These are phyloP conservation scores for Lepus timidus DNA, from an alignment of 2,113 vertebrate genomes.

Conservation along the genomic window DNA sequence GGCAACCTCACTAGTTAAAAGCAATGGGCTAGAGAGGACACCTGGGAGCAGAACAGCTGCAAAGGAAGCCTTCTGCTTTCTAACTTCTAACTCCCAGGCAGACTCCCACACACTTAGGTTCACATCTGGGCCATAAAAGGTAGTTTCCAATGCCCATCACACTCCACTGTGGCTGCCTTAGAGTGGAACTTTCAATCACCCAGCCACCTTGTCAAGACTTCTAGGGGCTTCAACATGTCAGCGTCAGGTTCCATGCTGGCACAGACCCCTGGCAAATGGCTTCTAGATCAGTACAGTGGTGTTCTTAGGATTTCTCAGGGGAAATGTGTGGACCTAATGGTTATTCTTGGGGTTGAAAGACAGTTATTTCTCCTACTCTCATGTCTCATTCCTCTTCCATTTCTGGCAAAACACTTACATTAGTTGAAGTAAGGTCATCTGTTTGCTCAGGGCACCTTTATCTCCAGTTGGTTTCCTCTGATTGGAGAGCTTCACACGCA, in stretches of 20 bases:
- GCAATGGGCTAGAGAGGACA: slow-evolving; percentile 5
- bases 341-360: background rate
- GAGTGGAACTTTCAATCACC: background rate
- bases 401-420: slow-evolving; percentile 63
- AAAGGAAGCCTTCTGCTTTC: background rate
- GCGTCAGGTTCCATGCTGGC: background rate
- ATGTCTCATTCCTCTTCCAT: background rate
- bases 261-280: background rate
- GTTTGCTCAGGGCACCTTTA: background rate
- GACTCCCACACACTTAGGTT: background rate
- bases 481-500: background rate
- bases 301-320: background rate
- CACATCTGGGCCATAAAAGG: background rate
- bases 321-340: background rate
- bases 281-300: background rate
- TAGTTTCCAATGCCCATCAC: background rate
- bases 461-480: background rate
- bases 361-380: background rate
- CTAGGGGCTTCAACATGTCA: background rate
- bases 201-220: background rate
- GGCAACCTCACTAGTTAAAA: background rate
- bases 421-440: background rate
- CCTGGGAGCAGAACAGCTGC: background rate
- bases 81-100: background rate
- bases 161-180: background rate